These are phyloP conservation scores for Drosophila erecta DNA, from an alignment of 1,140 invertebrate genomes.

Conservation along the genomic window DNA sequence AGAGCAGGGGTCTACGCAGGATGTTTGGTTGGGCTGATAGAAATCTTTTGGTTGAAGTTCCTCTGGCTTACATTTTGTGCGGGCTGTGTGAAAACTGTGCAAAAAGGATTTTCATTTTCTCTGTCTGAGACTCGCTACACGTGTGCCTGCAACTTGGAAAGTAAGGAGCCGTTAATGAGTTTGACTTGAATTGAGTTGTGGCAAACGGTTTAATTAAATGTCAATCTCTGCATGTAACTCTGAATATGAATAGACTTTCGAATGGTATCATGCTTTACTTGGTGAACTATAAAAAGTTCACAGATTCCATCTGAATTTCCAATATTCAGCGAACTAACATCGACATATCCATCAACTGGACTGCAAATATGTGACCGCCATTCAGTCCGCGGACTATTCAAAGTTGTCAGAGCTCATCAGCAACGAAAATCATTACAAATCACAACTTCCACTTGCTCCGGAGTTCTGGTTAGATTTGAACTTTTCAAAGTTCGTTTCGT, in stretches of 20 bases:
- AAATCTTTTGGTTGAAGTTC: slow-evolving; percentile 21
- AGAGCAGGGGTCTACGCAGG: background rate
- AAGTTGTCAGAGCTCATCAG: slow-evolving; percentile 43
- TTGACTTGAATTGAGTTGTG: slow-evolving; percentile 16
- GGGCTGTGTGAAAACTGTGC: slow-evolving; percentile 15
- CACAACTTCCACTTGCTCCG: slow-evolving; percentile 4
- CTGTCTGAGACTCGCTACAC: slow-evolving; percentile 2
- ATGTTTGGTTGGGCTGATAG: slow-evolving; percentile 2
- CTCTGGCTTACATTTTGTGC: slow-evolving; percentile 33
- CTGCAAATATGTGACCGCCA: background rate
- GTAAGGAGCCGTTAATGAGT: slow-evolving; percentile 19
- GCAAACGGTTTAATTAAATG: slow-evolving; percentile 16
- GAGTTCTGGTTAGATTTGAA: slow-evolving; percentile 21
- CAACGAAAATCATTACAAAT: slow-evolving; percentile 47
- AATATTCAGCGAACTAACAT: background rate
- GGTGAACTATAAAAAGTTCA: background rate
- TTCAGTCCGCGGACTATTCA: slow-evolving; percentile 13
- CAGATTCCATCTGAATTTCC: background rate
- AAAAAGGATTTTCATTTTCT: slow-evolving; percentile 1
- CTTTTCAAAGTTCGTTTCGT: slow-evolving; percentile 43
- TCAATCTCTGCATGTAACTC: too few species aligned
- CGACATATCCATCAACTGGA: slow-evolving; percentile 19
- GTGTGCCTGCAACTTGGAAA: slow-evolving; percentile 7
- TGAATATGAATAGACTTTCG: background rate
- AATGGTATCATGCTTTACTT: too few species aligned